Evolutionary conservation across 1,140 invertebrate species (phyloP).

Genomic region (Goniozus legneri): DNA sequence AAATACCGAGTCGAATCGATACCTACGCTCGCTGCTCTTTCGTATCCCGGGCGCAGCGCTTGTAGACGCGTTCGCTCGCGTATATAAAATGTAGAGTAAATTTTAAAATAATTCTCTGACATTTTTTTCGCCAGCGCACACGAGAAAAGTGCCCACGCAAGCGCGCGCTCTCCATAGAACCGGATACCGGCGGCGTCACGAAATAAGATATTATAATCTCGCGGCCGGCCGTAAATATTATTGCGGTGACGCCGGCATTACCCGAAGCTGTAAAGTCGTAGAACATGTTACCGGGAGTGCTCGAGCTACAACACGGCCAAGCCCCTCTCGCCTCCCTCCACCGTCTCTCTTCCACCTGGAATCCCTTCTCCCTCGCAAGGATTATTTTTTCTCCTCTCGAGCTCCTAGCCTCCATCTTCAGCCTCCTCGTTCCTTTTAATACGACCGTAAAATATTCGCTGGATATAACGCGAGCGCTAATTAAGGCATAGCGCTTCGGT

Average conservation of each 20-base stretch:
- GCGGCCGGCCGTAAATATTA: slow-evolving; percentile 36
- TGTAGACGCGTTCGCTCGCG: neutral
- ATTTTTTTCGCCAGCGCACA: slow-evolving; percentile 9
- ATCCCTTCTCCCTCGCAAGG: neutral
- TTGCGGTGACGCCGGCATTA: slow-evolving; percentile 37
- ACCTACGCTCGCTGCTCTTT: too few relatives aligned
- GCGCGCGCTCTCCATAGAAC: slow-evolving; percentile 17
- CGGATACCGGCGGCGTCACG: slow-evolving; percentile 34
- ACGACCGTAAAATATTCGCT: neutral
- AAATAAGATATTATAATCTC: slow-evolving; percentile 46
- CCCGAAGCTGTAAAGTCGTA: slow-evolving; percentile 37
- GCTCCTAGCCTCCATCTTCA: too few relatives aligned
- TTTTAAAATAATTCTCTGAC: slow-evolving; percentile 21
- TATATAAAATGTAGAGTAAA: slow-evolving; percentile 28
- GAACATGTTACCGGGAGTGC: slow-evolving; percentile 34
- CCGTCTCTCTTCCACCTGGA: neutral
- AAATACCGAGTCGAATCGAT: too few relatives aligned
- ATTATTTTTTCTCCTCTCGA: neutral
- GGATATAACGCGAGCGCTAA: slow-evolving; percentile 15
- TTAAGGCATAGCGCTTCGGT: slow-evolving; percentile 23
- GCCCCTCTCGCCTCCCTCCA: too few relatives aligned
- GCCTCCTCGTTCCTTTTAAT: neutral
- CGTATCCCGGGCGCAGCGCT: neutral
- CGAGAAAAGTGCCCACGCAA: neutral
- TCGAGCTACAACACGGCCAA: too few relatives aligned